A percentile compares a stretch with the other conserved stretches of the same genome.
These are phyloP conservation scores for Phragmatobia fuliginosa DNA, from an alignment of 2,888 invertebrate species.

Conservation along the genomic window DNA sequence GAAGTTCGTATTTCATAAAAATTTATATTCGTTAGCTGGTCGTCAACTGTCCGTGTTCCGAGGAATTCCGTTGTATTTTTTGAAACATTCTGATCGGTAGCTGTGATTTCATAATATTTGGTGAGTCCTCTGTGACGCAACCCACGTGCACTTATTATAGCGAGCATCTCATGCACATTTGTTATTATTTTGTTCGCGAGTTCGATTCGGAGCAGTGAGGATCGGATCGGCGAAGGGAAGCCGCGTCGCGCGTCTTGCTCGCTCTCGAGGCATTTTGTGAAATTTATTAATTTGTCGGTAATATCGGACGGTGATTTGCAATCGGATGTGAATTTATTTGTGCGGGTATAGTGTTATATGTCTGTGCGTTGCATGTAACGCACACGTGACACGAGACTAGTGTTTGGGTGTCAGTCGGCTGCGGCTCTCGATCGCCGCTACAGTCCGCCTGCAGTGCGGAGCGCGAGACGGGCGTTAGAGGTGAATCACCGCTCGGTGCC, in stretches of 20 bases:
- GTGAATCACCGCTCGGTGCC: conserved; percentile 82
- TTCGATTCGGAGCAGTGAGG: conserved; percentile 85
- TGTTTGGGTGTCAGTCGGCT: conserved; percentile 83
- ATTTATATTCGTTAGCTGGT: conserved; percentile 74
- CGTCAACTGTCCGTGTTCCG: conserved; percentile 67
- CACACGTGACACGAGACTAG: conserved; percentile 80
- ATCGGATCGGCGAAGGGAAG: conserved; percentile 76
- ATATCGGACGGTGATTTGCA: conserved; percentile 69
- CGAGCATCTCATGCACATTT: conserved; percentile 88
- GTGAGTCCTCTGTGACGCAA: conserved; percentile 78
- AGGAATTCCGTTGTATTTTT: conserved; percentile 69
- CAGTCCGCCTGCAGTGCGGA: conserved; percentile 81
- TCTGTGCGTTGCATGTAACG: conserved; percentile 67
- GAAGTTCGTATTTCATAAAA: conserved; percentile 79
- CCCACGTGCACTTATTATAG: conserved; percentile 84
- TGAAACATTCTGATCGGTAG: conserved; percentile 59
- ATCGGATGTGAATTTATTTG: conserved; percentile 71
- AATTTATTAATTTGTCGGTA: conserved; percentile 67
- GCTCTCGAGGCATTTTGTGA: conserved; percentile 66
- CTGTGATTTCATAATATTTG: conserved; percentile 66
- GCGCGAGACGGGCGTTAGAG: conserved; percentile 74
- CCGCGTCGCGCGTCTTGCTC: conserved; percentile 75
- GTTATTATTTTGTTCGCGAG: conserved; percentile 91
- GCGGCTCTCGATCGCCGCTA: conserved; percentile 74
- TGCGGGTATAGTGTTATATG: conserved; percentile 71